Base-by-base conservation (phyloP, 2,888 invertebrate genomes). In the Hirudinaria manillensis region DNA sequence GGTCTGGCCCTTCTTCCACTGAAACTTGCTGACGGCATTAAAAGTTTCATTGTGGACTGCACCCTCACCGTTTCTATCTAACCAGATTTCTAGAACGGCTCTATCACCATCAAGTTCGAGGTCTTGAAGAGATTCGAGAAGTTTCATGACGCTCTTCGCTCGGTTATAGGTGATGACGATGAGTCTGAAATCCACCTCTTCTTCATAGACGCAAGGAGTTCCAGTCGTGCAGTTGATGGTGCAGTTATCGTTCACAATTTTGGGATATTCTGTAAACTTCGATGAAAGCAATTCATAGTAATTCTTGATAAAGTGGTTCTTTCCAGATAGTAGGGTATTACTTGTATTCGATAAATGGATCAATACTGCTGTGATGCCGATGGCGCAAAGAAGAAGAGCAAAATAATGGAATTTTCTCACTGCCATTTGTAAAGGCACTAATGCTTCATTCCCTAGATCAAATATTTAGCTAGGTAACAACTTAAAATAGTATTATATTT, bases 111-210 rank as follows among this genome's bases (percentile, higher is more conserved):
- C 73, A 56, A 76, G 71, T 16, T 79, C 77, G 7, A 79, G 74
- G 1, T 72, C 72, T 38, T 80, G 76, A 29, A 80, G 36, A 3
- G 78, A 75, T 13, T 65, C 27, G 51, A 80, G 75, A 29, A 68
- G 68, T 34, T 68, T 68, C 68, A 68, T 68, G 36, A 68, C 68
- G 34, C 68, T 68, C 16, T 7, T 67, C 4, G 77, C 72, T 3
- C 80, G 77, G 51, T 78, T 75, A 73, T 75, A 79, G 16, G 79
- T 79, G 51, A 80, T 73, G 24, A 80, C 77, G 19, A 79, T 78
- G 16, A 80, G 36, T 45, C 45, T 45, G 13, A 45, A 45, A 45
- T 45, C 45, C 13, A 45, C 61, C 13, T 61, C 61, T 7, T 61
- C 61, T 19, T 61, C 61, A 19, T 61, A 61, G 7, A 61, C 61